Conservation (phyloP, 1,140 invertebrate genomes). For the Drosophila melanica region DNA sequence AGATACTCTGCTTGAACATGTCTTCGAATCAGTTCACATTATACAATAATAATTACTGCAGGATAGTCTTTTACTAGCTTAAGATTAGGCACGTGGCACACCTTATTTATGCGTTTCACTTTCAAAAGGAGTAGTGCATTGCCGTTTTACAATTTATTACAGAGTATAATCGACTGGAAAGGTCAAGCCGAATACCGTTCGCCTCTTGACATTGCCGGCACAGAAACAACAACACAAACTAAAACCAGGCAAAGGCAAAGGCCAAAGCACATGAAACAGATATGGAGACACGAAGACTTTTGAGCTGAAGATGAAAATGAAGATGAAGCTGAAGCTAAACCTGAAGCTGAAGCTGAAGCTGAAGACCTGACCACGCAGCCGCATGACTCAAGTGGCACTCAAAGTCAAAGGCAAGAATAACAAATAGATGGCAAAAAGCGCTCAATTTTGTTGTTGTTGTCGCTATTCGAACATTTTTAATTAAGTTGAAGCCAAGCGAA, state of each 20-base stretch:
- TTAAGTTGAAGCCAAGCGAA: constrained; percentile 37
- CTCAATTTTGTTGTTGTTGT: neutral
- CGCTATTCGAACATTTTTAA: constrained; percentile 42
- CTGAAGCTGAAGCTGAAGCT: constrained; percentile 7
- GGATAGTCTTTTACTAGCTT: too few species aligned
- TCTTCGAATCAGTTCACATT: too few species aligned
- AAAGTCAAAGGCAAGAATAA: constrained; percentile 12
- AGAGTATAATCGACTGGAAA: constrained; percentile 39
- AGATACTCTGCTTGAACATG: too few species aligned
- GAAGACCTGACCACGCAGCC: constrained; percentile 8
- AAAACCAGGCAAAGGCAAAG: constrained; percentile 55
- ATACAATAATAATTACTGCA: too few species aligned
- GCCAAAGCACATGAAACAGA: constrained; percentile 20
- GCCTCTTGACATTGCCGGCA: constrained; percentile 66
- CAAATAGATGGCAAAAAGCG: neutral
- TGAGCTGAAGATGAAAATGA: neutral
- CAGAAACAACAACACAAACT: constrained; percentile 15
- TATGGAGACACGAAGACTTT: neutral
- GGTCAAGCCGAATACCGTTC: constrained; percentile 58
- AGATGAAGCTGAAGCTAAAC: constrained; percentile 3
- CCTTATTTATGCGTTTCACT: too few species aligned
- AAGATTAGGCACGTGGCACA: neutral
- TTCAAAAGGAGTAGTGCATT: too few species aligned
- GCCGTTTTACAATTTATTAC: neutral
- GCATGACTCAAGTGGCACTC: constrained; percentile 32